Evolutionary conservation across 2,888 invertebrate species (phyloP).

Genomic region (Ophraella communa): DNA sequence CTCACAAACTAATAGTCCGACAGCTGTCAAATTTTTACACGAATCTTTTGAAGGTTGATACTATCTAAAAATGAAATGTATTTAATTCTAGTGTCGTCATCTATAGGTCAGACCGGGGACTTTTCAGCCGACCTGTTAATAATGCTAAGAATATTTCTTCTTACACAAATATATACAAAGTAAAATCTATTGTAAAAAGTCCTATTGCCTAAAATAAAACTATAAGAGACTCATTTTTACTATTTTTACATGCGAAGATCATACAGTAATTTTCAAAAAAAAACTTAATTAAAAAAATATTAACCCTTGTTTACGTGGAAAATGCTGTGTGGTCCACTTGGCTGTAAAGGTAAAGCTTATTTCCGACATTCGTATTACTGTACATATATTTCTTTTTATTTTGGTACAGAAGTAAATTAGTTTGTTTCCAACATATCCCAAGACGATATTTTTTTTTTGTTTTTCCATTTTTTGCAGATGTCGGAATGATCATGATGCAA

Average conservation of each 20-base stretch:
- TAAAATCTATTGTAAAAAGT: background rate
- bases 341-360: background rate
- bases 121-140: too few relatives aligned
- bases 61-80: too few relatives aligned
- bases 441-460: conserved; percentile 42
- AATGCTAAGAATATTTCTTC: too few relatives aligned
- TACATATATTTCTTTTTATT: background rate
- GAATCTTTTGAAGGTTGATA: too few relatives aligned
- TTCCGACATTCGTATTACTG: conserved; percentile 9
- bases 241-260: background rate
- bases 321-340: background rate
- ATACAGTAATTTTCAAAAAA: background rate
- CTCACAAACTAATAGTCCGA: too few relatives aligned
- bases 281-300: background rate
- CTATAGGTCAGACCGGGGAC: too few relatives aligned
- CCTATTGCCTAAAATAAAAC: background rate
- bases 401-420: background rate
- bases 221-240: too few relatives aligned
- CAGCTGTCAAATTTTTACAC: too few relatives aligned
- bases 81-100: too few relatives aligned
- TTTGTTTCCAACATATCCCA: background rate
- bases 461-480: conserved; percentile 85
- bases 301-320: background rate
- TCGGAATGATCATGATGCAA: conserved; percentile 97
- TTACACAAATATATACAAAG: background rate